Evolutionary conservation across 2,113 vertebrate species (phyloP).

Genomic region (Oncorhynchus masou): DNA sequence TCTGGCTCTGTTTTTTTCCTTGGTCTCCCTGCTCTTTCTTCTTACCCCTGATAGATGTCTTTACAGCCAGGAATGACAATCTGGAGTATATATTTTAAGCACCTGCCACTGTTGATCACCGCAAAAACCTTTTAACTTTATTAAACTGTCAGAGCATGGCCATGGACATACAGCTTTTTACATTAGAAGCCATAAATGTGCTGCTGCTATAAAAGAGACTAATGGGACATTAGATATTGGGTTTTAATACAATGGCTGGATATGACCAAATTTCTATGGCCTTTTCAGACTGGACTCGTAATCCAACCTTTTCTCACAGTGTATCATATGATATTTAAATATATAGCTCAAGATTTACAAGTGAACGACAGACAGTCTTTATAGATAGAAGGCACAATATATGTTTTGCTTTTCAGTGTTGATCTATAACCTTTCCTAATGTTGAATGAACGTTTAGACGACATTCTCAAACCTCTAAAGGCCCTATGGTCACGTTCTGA

Average conservation of each 20-base stretch:
- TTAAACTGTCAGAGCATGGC: slow-evolving; percentile 23
- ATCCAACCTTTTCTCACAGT: no score
- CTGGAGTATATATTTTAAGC: slow-evolving; percentile 17
- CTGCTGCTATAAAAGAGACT: neutral
- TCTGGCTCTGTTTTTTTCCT: neutral
- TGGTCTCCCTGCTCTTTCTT: neutral
- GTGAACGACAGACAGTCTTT: no score
- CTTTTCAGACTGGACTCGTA: no score
- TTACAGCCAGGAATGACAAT: slow-evolving; percentile 13
- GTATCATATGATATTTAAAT: neutral
- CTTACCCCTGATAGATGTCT: slow-evolving; percentile 22
- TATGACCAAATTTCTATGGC: no score
- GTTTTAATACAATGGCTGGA: neutral
- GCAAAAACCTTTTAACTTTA: slow-evolving; percentile 39
- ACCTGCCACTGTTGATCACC: slow-evolving; percentile 17
- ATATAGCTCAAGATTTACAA: neutral
- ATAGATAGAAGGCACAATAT: no score
- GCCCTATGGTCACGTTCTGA: neutral
- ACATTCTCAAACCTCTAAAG: neutral
- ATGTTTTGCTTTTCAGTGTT: no score
- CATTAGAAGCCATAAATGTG: slow-evolving; percentile 12
- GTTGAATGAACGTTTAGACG: no score
- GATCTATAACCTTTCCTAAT: no score
- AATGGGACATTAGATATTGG: neutral
- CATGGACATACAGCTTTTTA: slow-evolving; percentile 15